A percentile compares a stretch with the other conserved stretches of the same genome.
These are phyloP conservation scores for Caenorhabditis macrosperma DNA, from an alignment of 2,888 invertebrate genomes.

Conservation along the genomic window DNA sequence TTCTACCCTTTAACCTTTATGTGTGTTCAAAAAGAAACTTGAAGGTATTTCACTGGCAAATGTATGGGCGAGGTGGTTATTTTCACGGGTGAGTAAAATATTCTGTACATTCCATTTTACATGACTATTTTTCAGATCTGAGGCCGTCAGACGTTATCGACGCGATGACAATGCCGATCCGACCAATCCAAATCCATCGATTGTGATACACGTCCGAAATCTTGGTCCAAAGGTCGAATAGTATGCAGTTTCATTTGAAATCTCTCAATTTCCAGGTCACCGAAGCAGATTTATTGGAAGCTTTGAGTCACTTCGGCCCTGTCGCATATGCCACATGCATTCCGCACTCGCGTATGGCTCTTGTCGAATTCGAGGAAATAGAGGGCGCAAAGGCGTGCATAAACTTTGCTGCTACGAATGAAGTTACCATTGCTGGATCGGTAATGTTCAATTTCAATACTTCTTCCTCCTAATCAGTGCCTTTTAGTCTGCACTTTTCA, in stretches of 20 bases:
- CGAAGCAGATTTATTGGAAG: conserved; percentile 82
- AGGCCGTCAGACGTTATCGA: conserved; percentile 51
- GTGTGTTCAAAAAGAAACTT: too few relatives aligned
- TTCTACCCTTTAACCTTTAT: too few relatives aligned
- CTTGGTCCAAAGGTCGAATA: conserved; percentile 79
- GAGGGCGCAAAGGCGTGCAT: conserved; percentile 78
- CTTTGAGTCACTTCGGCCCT: conserved; percentile 82
- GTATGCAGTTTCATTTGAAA: too few relatives aligned
- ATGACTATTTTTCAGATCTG: not conserved
- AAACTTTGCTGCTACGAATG: conserved; percentile 69
- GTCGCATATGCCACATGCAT: conserved; percentile 80
- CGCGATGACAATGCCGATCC: conserved; percentile 80
- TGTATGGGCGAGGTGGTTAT: conserved; percentile 17
- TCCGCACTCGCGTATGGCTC: conserved; percentile 75
- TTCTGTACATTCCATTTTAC: not conserved
- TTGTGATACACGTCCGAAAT: conserved; percentile 82
- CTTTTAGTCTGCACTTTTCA: conserved; percentile 81
- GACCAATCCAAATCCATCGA: conserved; percentile 81
- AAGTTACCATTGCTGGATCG: conserved; percentile 81
- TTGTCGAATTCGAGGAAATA: conserved; percentile 77
- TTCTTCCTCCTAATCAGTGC: not conserved
- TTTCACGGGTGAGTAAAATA: conserved; percentile 12
- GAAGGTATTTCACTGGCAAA: too few relatives aligned
- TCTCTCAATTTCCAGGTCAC: too few relatives aligned
- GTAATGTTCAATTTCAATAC: conserved; percentile 22